Conservation (phyloP, 2,888 invertebrate species). For the Chrysolina americana region DNA sequence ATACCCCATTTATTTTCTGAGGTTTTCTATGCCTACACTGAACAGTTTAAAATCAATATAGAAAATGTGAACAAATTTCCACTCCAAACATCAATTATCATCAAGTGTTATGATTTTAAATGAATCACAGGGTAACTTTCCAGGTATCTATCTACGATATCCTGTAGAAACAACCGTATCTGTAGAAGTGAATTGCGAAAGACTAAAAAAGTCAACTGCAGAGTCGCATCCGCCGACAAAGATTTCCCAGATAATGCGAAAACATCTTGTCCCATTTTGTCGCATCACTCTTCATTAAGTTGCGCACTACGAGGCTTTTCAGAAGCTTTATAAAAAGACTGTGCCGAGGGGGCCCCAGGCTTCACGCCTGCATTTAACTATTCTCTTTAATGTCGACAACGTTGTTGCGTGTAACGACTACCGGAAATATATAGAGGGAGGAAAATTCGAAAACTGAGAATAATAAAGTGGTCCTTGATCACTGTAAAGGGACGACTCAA, state of each 20-base stretch:
- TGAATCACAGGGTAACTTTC: too few species aligned
- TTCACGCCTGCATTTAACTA: constrained; percentile 55
- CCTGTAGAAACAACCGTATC: neutral
- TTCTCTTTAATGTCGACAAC: constrained; percentile 55
- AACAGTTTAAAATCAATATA: too few species aligned
- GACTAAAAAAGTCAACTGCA: constrained; percentile 14
- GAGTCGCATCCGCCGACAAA: constrained; percentile 31
- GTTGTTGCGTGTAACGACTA: constrained; percentile 42
- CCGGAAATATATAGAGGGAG: constrained; percentile 39
- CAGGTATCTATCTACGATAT: neutral
- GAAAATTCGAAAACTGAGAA: constrained; percentile 37
- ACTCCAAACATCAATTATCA: too few species aligned
- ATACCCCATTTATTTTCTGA: too few species aligned
- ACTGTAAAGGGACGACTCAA: neutral
- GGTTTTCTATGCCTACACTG: too few species aligned
- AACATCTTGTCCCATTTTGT: constrained; percentile 58
- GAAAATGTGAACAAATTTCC: too few species aligned
- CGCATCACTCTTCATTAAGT: constrained; percentile 61
- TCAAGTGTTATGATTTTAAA: too few species aligned
- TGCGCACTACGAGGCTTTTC: constrained; percentile 52
- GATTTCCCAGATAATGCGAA: constrained; percentile 50
- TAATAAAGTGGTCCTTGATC: constrained; percentile 22
- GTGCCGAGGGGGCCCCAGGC: constrained; percentile 47
- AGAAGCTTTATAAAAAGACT: constrained; percentile 54
- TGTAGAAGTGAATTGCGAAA: neutral